Evolutionary conservation across 1,140 invertebrate genomes (phyloP).

Genomic region (Diploscapter pachys): DNA sequence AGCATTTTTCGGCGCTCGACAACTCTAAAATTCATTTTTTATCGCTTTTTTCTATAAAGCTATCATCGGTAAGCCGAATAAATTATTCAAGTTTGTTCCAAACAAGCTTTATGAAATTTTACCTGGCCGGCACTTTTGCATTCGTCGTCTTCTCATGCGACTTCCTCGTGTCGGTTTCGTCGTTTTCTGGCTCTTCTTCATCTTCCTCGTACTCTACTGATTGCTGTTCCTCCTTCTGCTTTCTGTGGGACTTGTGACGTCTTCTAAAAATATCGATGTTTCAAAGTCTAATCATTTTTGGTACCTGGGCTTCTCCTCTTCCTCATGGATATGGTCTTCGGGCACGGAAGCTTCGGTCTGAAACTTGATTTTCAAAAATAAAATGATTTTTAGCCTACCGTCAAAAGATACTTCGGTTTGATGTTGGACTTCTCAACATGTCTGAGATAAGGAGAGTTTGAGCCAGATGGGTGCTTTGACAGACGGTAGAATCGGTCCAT

Average conservation of each 20-base stretch:
- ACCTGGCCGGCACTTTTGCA: constrained; percentile 21
- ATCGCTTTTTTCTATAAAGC: too few species aligned
- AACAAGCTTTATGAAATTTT: too few species aligned
- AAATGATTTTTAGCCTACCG: not conserved
- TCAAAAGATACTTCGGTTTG: constrained; percentile 19
- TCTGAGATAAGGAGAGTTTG: constrained; percentile 17
- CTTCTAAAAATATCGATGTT: too few species aligned
- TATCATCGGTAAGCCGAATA: too few species aligned
- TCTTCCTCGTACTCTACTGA: constrained; percentile 12
- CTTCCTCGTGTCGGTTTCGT: constrained; percentile 12
- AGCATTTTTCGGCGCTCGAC: constrained; percentile 24
- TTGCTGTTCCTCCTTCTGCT: constrained; percentile 11
- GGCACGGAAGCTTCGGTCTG: constrained; percentile 16
- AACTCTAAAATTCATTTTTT: not conserved
- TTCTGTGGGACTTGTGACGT: too few species aligned
- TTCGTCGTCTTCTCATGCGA: constrained; percentile 1
- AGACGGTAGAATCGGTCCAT: constrained; percentile 54
- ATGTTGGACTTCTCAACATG: not conserved
- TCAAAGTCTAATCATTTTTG: too few species aligned
- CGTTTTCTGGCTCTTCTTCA: constrained; percentile 19
- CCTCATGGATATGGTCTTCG: constrained; percentile 17
- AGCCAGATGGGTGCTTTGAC: constrained; percentile 28
- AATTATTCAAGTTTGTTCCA: too few species aligned
- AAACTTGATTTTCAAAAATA: not conserved
- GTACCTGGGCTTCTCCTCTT: constrained; percentile 11